Evolutionary conservation across 1,140 invertebrate genomes (phyloP).

Genomic region (Drosophila dunni): DNA sequence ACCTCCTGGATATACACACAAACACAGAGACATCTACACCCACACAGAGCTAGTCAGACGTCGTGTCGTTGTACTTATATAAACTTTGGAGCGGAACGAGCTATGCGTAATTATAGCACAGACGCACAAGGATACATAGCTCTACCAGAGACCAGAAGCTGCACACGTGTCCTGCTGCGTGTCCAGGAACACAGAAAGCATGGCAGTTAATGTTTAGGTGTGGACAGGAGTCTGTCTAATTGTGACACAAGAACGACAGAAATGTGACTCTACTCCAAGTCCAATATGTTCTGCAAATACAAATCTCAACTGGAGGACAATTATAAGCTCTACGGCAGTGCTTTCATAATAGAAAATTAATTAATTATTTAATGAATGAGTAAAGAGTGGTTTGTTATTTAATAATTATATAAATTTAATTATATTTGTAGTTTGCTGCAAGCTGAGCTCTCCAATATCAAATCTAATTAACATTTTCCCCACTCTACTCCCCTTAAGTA

Average conservation of each 20-base stretch:
- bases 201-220: slow-evolving; percentile 65
- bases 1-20: slow-evolving; percentile 3
- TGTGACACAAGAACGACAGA: slow-evolving; percentile 32
- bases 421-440: background rate
- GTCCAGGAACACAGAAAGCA: slow-evolving; percentile 6
- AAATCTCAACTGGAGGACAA: background rate
- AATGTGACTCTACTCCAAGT: slow-evolving; percentile 7
- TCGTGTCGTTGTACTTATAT: slow-evolving; percentile 48
- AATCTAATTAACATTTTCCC: too few relatives aligned
- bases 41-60: slow-evolving; percentile 1
- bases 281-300: background rate
- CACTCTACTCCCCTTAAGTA: too few relatives aligned
- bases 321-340: background rate
- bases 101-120: slow-evolving; percentile 72
- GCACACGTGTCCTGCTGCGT: slow-evolving; percentile 53
- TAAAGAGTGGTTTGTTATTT: background rate
- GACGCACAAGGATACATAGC: slow-evolving; percentile 26
- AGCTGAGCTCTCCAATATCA: background rate
- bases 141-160: slow-evolving; percentile 1
- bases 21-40: slow-evolving; percentile 7
- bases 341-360: background rate
- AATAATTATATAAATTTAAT: background rate
- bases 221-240: slow-evolving; percentile 50
- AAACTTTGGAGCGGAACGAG: slow-evolving; percentile 57
- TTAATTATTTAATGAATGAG: slow-evolving; percentile 7